Percentiles rank a stretch among this genome's conserved stretches.
These are phyloP conservation scores for Ichneumon xanthorius DNA, from an alignment of 2,888 invertebrate species.

Conservation along the genomic window DNA sequence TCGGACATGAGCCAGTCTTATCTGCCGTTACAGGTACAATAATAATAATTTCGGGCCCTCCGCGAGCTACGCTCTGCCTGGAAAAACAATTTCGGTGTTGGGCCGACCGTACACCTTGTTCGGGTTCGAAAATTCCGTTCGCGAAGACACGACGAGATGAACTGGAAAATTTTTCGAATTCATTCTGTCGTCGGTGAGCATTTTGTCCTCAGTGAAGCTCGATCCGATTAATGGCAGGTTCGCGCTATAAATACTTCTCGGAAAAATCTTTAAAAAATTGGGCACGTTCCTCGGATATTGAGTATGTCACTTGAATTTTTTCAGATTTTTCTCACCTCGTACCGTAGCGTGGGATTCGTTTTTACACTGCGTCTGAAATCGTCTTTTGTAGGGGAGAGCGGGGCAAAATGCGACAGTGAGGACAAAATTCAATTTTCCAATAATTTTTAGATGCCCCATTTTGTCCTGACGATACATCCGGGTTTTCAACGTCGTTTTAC, in stretches of 20 bases:
- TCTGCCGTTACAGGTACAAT: slow-evolving; percentile 70
- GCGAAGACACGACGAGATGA: slow-evolving; percentile 31
- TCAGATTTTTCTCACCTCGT: not conserved
- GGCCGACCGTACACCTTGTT: slow-evolving; percentile 14
- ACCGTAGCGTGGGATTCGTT: too few species aligned
- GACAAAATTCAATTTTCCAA: too few species aligned
- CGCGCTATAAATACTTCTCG: too few species aligned
- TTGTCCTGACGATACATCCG: too few species aligned
- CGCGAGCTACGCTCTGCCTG: slow-evolving; percentile 58
- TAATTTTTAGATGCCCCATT: too few species aligned
- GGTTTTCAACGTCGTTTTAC: too few species aligned
- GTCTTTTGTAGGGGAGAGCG: too few species aligned
- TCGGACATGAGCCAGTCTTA: slow-evolving; percentile 58
- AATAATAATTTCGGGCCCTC: slow-evolving; percentile 59
- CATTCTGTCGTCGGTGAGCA: slow-evolving; percentile 9
- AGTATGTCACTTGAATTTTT: not conserved
- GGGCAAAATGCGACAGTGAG: too few species aligned
- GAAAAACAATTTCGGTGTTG: slow-evolving; percentile 37
- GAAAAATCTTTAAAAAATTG: not conserved
- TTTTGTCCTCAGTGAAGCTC: slow-evolving; percentile 3
- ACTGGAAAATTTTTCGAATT: slow-evolving; percentile 49
- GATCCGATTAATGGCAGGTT: too few species aligned
- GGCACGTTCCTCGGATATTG: too few species aligned
- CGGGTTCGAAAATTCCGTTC: slow-evolving; percentile 25
- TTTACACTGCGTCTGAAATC: too few species aligned